phyloP scores from a whole-genome alignment of 2,888 invertebrate species.

The Cosmia trapezina region DNA sequence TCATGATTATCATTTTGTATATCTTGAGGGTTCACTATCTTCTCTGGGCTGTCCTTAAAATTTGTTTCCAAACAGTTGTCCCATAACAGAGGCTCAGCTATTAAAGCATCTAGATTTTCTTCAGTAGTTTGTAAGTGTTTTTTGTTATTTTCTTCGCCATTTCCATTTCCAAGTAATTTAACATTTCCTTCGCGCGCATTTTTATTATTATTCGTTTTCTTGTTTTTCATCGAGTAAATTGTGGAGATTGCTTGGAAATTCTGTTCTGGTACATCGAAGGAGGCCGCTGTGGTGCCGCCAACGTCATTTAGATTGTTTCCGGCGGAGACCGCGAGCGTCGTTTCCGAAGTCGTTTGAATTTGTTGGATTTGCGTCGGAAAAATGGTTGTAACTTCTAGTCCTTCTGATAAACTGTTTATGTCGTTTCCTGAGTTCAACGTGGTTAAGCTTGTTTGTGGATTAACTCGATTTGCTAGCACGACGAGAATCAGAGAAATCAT shows the following conservation, averaged over 20 bases:
- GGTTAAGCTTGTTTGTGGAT: constrained; percentile 71
- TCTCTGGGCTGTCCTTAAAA: constrained; percentile 71
- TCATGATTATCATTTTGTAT: constrained; percentile 73
- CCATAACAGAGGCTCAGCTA: constrained; percentile 80
- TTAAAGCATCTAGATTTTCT: constrained; percentile 57
- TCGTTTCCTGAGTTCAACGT: constrained; percentile 66
- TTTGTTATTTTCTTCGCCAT: constrained; percentile 57
- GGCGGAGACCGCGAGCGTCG: constrained; percentile 78
- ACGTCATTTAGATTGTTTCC: constrained; percentile 87
- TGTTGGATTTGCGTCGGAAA: constrained; percentile 81
- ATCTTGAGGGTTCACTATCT: constrained; percentile 69
- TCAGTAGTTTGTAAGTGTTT: constrained; percentile 45
- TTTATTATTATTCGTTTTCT: constrained; percentile 76
- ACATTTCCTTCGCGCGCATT: constrained; percentile 70
- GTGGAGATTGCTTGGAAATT: constrained; percentile 85
- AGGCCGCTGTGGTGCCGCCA: constrained; percentile 69
- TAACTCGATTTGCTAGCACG: constrained; percentile 77
- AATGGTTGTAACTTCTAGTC: constrained; percentile 64
- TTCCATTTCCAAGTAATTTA: constrained; percentile 73
- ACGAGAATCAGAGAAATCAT: constrained; percentile 73
- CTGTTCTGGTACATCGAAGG: constrained; percentile 73
- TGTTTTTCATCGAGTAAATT: constrained; percentile 76
- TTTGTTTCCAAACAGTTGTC: constrained; percentile 82
- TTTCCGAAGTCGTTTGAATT: constrained; percentile 83
- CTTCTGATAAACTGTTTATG: constrained; percentile 74